Percentiles rank a stretch among this genome's conserved stretches.
phyloP scores from a whole-genome alignment of 2,797 vertebrate genomes.

The Podargus strigoides region DNA sequence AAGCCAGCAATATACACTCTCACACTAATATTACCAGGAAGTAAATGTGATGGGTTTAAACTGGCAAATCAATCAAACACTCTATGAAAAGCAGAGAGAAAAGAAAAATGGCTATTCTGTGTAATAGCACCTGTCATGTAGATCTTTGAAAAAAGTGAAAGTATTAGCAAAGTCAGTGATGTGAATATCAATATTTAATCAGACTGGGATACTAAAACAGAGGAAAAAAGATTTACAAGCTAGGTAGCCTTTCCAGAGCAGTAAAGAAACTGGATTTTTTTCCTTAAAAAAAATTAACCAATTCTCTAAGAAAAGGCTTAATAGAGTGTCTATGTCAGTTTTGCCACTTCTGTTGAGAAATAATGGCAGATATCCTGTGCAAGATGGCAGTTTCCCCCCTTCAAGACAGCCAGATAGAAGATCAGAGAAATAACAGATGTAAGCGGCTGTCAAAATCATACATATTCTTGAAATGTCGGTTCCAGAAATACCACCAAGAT shows the following conservation, averaged over 20 bases:
- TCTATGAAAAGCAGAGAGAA: not conserved
- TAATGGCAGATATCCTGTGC: not conserved
- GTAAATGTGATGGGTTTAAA: not conserved
- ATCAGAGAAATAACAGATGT: not conserved
- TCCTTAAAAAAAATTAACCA: not conserved
- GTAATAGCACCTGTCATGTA: slow-evolving; percentile 23
- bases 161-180: not conserved
- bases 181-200: slow-evolving; percentile 15
- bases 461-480: not conserved
- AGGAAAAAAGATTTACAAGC: not conserved
- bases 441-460: not conserved
- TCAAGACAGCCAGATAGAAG: not conserved
- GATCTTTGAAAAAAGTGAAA: not conserved
- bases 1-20: not conserved
- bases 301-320: not conserved
- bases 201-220: not conserved
- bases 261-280: not conserved
- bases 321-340: not conserved
- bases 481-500: not conserved
- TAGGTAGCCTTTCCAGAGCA: not conserved
- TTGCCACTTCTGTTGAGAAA: not conserved
- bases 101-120: not conserved
- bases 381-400: not conserved
- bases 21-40: not conserved
- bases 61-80: slow-evolving; percentile 12